Conservation (phyloP, 2,888 invertebrate species). For the Tuta absoluta region DNA sequence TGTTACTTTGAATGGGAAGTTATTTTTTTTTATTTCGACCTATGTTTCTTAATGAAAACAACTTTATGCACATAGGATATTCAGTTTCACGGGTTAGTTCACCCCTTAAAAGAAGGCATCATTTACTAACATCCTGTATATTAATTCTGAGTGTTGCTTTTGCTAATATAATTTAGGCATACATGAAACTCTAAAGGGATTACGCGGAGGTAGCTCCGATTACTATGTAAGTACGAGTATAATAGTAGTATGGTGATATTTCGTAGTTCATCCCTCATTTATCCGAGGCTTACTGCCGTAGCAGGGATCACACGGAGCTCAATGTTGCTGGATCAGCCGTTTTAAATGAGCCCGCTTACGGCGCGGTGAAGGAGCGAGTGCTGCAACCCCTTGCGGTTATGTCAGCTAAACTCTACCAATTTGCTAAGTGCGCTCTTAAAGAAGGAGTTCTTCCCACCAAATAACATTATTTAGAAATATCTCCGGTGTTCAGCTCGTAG, state of each 20-base stretch:
- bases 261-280: slow-evolving; percentile 49
- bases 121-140: too few species aligned
- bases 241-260: slow-evolving; percentile 38
- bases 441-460: background rate
- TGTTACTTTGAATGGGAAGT: too few species aligned
- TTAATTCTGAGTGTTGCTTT: too few species aligned
- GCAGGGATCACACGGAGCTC: slow-evolving; percentile 45
- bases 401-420: slow-evolving; percentile 10
- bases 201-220: background rate
- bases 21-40: too few species aligned
- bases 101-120: too few species aligned
- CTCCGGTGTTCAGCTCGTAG: background rate
- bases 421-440: slow-evolving; percentile 6
- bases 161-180: background rate
- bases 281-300: slow-evolving; percentile 54
- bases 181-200: background rate
- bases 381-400: background rate
- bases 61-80: too few species aligned
- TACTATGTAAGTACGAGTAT: slow-evolving; percentile 3
- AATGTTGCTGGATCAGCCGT: slow-evolving; percentile 55
- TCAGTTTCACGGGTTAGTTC: too few species aligned
- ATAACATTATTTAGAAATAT: background rate
- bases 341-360: slow-evolving; percentile 56
- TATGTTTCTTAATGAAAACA: too few species aligned
- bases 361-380: background rate